phyloP scores from a whole-genome alignment of 2,888 invertebrate species.

The Ennomos fuscantarius region DNA sequence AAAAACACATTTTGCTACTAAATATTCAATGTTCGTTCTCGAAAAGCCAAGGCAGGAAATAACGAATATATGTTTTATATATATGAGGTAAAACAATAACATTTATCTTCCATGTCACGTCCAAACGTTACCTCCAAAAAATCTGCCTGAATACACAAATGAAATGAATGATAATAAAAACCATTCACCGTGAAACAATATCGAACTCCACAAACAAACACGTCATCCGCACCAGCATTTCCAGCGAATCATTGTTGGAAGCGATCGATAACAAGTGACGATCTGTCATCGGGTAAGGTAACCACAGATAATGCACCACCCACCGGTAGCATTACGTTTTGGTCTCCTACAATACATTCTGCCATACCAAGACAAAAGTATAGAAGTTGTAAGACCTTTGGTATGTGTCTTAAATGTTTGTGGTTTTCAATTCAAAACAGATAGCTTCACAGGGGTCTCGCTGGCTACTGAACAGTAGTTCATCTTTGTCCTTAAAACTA shows the following conservation, averaged over 20 bases:
- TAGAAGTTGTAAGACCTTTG: conserved; percentile 47
- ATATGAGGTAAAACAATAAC: too few relatives aligned
- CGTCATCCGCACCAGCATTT: background rate
- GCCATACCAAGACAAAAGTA: conserved; percentile 59
- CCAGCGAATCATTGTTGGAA: conserved; percentile 52
- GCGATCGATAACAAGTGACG: conserved; percentile 72
- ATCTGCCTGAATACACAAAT: background rate
- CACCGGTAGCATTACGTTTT: conserved; percentile 78
- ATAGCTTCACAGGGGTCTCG: conserved; percentile 58
- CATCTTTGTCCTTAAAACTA: conserved; percentile 68
- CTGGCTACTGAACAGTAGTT: conserved; percentile 74
- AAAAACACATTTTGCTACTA: too few relatives aligned
- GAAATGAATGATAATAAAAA: background rate
- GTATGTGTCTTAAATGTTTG: conserved; percentile 66
- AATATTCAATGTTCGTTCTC: too few relatives aligned
- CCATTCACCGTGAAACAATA: conserved; percentile 6
- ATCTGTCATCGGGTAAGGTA: conserved; percentile 70
- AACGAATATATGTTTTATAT: too few relatives aligned
- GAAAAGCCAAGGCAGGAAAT: too few relatives aligned
- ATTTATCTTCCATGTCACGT: too few relatives aligned
- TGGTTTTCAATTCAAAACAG: conserved; percentile 73
- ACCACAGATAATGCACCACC: conserved; percentile 61
- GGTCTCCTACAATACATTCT: conserved; percentile 71
- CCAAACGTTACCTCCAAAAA: too few relatives aligned
- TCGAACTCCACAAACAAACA: conserved; percentile 5